Percentiles rank a stretch among this genome's conserved stretches.
These are phyloP conservation scores for Squalus acanthias DNA, from an alignment of 2,797 vertebrate species.

Conservation along the genomic window DNA sequence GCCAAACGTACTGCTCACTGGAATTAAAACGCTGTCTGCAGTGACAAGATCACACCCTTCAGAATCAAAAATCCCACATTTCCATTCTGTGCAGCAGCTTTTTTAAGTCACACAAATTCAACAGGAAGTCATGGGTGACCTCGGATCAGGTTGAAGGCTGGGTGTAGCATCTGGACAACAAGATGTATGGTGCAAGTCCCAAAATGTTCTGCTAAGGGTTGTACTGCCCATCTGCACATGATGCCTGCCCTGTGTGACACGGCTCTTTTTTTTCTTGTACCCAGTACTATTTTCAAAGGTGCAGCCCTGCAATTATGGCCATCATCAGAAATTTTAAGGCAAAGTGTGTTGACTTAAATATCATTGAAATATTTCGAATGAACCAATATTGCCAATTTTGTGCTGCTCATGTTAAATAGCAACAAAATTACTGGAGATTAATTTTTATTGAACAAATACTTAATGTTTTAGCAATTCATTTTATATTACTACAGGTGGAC, in stretches of 20 bases:
- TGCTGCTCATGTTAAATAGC: neutral
- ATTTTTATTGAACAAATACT: neutral
- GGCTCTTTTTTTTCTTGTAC: no score
- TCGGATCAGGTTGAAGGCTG: neutral
- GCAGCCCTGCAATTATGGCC: neutral
- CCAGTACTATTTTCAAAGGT: neutral
- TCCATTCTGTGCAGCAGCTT: neutral
- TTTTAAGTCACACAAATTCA: neutral
- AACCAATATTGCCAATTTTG: neutral
- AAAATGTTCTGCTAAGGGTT: neutral
- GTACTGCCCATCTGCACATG: neutral
- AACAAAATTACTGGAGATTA: neutral
- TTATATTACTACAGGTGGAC: neutral
- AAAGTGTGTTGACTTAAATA: neutral
- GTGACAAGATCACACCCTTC: neutral
- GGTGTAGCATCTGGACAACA: neutral
- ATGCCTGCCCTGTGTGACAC: neutral
- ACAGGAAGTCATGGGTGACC: neutral
- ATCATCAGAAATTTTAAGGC: neutral
- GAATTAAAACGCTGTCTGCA: neutral
- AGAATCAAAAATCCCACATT: neutral
- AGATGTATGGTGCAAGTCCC: no score
- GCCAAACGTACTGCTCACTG: neutral
- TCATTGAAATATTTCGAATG: neutral
- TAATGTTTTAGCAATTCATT: neutral